Evolutionary conservation across 1,140 invertebrate genomes (phyloP).

Genomic region (Rhynchophorus ferrugineus): DNA sequence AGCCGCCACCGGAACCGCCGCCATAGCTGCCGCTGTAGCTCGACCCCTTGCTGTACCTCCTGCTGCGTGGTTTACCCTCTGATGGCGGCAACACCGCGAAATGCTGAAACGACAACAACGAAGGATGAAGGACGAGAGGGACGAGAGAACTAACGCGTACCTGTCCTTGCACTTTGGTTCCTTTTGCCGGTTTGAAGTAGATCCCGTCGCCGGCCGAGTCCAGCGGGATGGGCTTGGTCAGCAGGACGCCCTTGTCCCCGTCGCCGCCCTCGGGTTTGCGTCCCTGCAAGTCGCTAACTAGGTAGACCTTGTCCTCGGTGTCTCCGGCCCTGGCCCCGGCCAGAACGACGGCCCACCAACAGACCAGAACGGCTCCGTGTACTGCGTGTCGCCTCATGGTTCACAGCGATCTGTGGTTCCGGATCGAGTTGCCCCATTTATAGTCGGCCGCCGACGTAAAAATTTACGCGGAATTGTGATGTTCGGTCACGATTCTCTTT

Average conservation of each 20-base stretch:
- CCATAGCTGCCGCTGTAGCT: background rate
- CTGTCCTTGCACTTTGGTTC: slow-evolving; percentile 11
- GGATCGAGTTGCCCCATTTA: background rate
- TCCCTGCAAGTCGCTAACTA: background rate
- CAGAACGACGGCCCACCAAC: background rate
- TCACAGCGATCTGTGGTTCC: background rate
- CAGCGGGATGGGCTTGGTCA: slow-evolving; percentile 14
- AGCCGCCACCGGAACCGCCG: background rate
- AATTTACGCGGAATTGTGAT: background rate
- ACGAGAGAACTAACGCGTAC: slow-evolving; percentile 3
- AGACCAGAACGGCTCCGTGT: background rate
- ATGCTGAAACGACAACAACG: background rate
- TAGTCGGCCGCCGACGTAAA: background rate
- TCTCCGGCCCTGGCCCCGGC: background rate
- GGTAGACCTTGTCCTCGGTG: background rate
- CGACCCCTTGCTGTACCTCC: background rate
- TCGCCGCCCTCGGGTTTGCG: background rate
- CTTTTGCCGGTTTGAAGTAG: slow-evolving; percentile 20
- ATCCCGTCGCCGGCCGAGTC: slow-evolving; percentile 23
- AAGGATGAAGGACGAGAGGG: background rate
- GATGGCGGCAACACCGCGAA: background rate
- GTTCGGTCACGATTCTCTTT: background rate
- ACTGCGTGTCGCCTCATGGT: background rate
- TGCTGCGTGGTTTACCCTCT: background rate
- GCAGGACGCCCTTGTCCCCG: slow-evolving; percentile 11